phyloP scores from a whole-genome alignment of 2,888 invertebrate genomes.

The Bugula neritina region DNA sequence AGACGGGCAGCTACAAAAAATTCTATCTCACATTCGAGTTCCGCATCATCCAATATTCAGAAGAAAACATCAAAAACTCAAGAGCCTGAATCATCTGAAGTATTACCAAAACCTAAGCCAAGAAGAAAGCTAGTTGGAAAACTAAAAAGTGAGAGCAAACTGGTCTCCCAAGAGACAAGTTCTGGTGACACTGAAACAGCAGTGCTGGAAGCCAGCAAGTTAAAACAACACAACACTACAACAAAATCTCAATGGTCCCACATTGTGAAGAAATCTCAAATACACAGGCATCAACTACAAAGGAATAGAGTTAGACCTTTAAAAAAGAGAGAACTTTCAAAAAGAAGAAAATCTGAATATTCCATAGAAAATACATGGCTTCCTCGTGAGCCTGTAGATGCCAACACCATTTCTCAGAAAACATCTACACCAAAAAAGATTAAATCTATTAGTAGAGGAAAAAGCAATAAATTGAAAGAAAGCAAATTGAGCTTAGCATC shows the following conservation, averaged over 20 bases:
- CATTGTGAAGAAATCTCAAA: constrained; percentile 12
- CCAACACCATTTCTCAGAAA: neutral
- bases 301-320: neutral
- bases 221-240: neutral
- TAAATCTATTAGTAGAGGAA: neutral
- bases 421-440: neutral
- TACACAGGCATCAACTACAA: constrained; percentile 7
- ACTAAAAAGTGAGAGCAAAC: neutral
- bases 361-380: constrained; percentile 16
- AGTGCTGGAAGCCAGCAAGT: neutral
- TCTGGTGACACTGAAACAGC: neutral
- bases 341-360: constrained; percentile 3
- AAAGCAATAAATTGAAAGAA: neutral
- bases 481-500: neutral
- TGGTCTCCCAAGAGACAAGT: neutral
- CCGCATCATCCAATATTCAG: neutral
- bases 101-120: neutral
- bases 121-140: neutral
- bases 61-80: neutral
- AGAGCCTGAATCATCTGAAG: neutral
- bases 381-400: neutral
- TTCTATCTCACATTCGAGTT: neutral
- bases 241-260: neutral
- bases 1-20: neutral
- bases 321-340: neutral